Conservation (phyloP, 2,113 vertebrate genomes). For the Odontophorus gujanensis region DNA sequence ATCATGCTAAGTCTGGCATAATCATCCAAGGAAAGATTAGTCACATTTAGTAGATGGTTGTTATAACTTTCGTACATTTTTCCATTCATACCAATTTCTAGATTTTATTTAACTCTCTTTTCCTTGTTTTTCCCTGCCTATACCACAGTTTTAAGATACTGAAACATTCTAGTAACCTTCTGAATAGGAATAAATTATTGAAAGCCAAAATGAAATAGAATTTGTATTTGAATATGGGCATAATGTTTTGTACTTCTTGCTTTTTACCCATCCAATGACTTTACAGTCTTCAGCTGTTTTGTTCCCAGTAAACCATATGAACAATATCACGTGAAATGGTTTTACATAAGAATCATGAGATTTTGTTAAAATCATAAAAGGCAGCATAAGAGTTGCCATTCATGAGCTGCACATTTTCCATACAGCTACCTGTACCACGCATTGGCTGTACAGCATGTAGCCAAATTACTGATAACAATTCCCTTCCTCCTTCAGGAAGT, state of each 20-base stretch:
- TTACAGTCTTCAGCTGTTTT: neutral
- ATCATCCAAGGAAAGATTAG: neutral
- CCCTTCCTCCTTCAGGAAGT: neutral
- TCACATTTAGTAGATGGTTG: neutral
- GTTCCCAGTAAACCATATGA: neutral
- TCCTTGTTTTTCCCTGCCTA: neutral
- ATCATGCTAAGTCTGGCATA: neutral
- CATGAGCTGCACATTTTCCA: neutral
- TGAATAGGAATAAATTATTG: neutral
- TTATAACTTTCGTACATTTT: neutral
- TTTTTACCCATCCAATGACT: neutral
- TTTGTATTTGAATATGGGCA: neutral
- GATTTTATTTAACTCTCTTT: neutral
- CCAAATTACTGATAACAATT: neutral
- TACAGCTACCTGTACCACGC: fast-evolving
- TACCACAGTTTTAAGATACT: neutral
- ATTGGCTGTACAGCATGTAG: neutral
- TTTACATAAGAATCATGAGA: neutral
- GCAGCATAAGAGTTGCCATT: neutral
- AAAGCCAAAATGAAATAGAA: neutral
- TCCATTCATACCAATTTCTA: neutral
- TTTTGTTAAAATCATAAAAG: neutral
- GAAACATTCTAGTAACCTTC: too few species aligned
- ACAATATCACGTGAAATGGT: neutral
- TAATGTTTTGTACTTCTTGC: neutral